These are phyloP conservation scores for Microtus oregoni DNA, from an alignment of 2,113 vertebrate species.

Conservation along the genomic window DNA sequence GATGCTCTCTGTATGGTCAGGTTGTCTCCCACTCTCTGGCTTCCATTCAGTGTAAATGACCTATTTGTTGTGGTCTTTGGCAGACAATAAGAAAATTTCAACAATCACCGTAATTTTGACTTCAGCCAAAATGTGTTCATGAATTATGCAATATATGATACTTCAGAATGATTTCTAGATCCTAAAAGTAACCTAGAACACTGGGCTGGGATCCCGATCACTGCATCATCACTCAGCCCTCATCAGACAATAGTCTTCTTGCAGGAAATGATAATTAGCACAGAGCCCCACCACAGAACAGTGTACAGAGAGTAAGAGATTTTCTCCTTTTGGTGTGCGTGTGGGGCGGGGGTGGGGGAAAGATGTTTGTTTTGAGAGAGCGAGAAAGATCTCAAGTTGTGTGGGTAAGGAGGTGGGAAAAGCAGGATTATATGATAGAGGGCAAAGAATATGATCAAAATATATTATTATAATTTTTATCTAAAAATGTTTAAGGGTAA, in stretches of 20 bases:
- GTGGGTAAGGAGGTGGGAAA: not conserved
- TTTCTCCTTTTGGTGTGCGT: not conserved
- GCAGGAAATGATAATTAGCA: not conserved
- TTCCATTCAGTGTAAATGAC: slow-evolving; percentile 82
- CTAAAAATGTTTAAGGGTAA: not conserved
- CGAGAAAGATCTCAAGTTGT: not conserved
- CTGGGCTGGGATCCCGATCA: not conserved
- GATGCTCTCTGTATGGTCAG: slow-evolving; percentile 67
- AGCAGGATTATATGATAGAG: not conserved
- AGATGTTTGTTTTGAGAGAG: not conserved
- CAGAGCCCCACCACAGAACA: not conserved
- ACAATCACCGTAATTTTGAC: slow-evolving; percentile 83
- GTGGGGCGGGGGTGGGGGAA: too few relatives aligned
- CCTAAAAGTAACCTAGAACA: slow-evolving; percentile 55
- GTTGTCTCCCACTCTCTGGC: slow-evolving; percentile 71
- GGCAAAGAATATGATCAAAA: not conserved
- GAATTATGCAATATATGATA: slow-evolving; percentile 62
- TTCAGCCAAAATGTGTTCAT: slow-evolving; percentile 81
- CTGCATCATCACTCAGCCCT: not conserved
- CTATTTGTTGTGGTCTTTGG: slow-evolving; percentile 64
- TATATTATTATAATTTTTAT: not conserved
- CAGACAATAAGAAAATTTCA: slow-evolving; percentile 83
- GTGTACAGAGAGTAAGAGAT: not conserved
- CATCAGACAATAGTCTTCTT: not conserved
- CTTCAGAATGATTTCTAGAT: slow-evolving; percentile 79